A percentile compares a stretch with the other conserved stretches of the same genome.
phyloP scores from a whole-genome alignment of 2,888 invertebrate species.

The Pyrocoelia pectoralis region DNA sequence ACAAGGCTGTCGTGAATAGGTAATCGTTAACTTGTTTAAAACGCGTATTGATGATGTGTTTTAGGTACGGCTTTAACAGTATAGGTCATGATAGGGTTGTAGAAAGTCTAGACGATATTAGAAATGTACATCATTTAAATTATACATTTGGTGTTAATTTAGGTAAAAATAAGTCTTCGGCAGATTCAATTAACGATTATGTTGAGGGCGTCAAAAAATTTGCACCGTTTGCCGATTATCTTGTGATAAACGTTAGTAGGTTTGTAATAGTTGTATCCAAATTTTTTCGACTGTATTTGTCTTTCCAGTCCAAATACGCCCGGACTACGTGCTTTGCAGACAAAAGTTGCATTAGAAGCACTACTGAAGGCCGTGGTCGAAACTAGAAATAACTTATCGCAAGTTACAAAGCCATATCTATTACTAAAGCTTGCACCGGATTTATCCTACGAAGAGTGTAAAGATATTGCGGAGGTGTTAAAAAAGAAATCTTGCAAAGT shows the following conservation, averaged over 20 bases:
- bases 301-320: constrained; percentile 91
- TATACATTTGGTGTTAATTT: constrained; percentile 88
- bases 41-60: too few relatives aligned
- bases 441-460: constrained; percentile 75
- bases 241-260: constrained; percentile 95
- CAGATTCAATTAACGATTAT: constrained; percentile 81
- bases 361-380: constrained; percentile 72
- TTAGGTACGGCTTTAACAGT: constrained; percentile 93
- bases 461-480: constrained; percentile 82
- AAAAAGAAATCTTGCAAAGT: constrained; percentile 69
- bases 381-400: constrained; percentile 64
- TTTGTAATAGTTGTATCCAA: too few relatives aligned
- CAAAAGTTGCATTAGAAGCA: constrained; percentile 74
- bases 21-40: constrained; percentile 5
- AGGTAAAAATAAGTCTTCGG: constrained; percentile 91
- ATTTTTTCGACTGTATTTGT: too few relatives aligned
- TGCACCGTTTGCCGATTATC: constrained; percentile 87
- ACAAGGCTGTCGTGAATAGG: constrained; percentile 92
- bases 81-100: constrained; percentile 85
- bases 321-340: constrained; percentile 85
- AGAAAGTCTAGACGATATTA: constrained; percentile 68
- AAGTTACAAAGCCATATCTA: constrained; percentile 72
- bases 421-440: constrained; percentile 96
- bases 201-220: constrained; percentile 85
- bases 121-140: constrained; percentile 62